A percentile compares a stretch with the other conserved stretches of the same genome.
Conservation (phyloP, 2,888 invertebrate species). For the Halictus ligatus region DNA sequence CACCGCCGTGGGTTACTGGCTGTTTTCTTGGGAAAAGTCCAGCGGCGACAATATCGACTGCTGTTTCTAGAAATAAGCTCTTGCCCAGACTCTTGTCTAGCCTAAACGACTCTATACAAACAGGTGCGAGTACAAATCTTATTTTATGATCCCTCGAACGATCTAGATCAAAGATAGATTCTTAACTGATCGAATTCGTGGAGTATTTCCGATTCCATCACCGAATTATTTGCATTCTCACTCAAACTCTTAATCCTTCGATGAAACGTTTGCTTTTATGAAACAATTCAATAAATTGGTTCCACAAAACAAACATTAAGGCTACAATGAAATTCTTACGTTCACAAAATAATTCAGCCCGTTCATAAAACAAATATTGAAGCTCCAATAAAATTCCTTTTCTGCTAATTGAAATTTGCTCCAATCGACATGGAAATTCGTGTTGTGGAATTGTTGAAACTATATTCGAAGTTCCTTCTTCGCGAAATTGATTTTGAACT, state of each 20-base stretch:
- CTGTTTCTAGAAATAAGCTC: slow-evolving; percentile 67
- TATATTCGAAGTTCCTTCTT: neutral
- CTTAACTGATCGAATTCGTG: neutral
- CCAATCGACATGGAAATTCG: neutral
- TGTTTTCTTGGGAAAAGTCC: slow-evolving; percentile 78
- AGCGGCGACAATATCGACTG: slow-evolving; percentile 74
- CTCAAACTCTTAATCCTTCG: no score
- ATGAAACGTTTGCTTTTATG: no score
- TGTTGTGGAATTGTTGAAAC: neutral
- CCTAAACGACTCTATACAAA: neutral
- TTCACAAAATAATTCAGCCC: no score
- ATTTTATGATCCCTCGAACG: neutral
- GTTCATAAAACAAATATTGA: neutral
- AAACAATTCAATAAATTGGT: no score
- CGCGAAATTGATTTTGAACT: neutral
- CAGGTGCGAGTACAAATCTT: neutral
- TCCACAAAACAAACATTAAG: no score
- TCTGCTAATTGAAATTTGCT: no score
- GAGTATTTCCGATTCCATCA: no score
- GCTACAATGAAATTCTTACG: no score
- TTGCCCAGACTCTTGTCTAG: neutral
- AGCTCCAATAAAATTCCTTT: neutral
- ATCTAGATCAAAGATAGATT: neutral
- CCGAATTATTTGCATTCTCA: no score
- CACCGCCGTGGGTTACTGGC: slow-evolving; percentile 85